Conservation (phyloP, 1,140 invertebrate species). For the Drosophila obscura region DNA sequence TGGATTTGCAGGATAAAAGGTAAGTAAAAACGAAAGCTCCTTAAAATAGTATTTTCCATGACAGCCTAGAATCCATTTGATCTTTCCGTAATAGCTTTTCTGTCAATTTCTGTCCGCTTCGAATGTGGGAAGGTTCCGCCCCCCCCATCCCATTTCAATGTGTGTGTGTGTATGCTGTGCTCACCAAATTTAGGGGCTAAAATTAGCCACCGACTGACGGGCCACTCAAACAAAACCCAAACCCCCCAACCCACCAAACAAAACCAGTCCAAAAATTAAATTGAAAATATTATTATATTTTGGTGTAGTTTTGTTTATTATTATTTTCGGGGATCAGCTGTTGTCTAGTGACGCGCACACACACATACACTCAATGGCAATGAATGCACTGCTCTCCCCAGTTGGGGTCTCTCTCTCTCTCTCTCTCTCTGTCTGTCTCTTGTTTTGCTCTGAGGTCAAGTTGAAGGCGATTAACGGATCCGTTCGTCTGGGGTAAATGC, state of each 20-base stretch:
- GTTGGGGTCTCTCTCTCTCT: not conserved
- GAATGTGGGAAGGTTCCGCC: too few species aligned
- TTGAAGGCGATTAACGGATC: slow-evolving; percentile 60
- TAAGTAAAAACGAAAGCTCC: too few species aligned
- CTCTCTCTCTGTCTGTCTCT: too few species aligned
- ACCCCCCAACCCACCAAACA: not conserved
- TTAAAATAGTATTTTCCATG: too few species aligned
- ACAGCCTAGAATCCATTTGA: too few species aligned
- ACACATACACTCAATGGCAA: too few species aligned
- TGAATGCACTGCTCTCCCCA: not conserved
- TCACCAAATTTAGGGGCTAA: slow-evolving; percentile 2
- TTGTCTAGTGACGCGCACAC: not conserved
- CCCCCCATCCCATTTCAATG: too few species aligned
- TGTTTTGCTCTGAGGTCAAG: slow-evolving; percentile 59
- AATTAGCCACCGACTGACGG: slow-evolving; percentile 23
- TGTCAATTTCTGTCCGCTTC: too few species aligned
- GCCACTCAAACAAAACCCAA: slow-evolving; percentile 10
- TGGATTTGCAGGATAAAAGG: too few species aligned
- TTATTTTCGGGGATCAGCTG: not conserved
- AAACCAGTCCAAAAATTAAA: slow-evolving; percentile 1
- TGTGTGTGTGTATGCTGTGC: too few species aligned
- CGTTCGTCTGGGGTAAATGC: slow-evolving; percentile 23
- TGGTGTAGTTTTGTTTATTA: not conserved
- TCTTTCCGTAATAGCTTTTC: too few species aligned
- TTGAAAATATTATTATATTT: slow-evolving; percentile 1